phyloP scores from a whole-genome alignment of 2,113 vertebrate genomes.

The Phasianus colchicus region DNA sequence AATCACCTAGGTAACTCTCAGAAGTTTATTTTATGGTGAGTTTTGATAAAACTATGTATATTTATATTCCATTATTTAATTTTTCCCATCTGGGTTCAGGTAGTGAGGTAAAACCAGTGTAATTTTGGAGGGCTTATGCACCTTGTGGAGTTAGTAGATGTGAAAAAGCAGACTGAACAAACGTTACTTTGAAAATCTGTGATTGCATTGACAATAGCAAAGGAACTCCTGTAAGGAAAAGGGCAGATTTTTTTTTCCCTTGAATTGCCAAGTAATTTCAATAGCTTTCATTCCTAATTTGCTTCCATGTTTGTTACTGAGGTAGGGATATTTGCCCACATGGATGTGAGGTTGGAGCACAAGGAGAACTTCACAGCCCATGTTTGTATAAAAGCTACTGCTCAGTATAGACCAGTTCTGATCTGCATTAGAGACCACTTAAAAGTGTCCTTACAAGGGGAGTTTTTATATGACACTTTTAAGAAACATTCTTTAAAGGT shows the following conservation, averaged over 20 bases:
- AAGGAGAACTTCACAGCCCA: neutral
- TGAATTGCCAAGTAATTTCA: neutral
- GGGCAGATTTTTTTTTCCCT: neutral
- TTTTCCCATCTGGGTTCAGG: constrained; percentile 4
- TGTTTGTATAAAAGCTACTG: neutral
- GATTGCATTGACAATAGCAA: neutral
- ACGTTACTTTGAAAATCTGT: neutral
- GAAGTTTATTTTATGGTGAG: neutral
- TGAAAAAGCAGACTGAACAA: constrained; percentile 41
- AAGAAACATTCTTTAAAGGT: neutral
- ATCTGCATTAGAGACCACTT: neutral
- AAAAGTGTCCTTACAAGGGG: neutral
- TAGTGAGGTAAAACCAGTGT: neutral
- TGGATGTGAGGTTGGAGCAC: neutral
- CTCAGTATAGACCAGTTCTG: neutral
- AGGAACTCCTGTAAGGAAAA: neutral
- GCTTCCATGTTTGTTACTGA: neutral
- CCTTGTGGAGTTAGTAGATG: constrained; percentile 37
- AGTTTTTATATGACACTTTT: neutral
- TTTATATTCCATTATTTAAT: constrained; percentile 24
- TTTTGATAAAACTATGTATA: neutral
- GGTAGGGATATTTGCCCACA: neutral
- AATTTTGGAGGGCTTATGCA: neutral
- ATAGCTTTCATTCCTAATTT: neutral
- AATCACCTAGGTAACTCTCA: neutral